A percentile compares a stretch with the other conserved stretches of the same genome.
Evolutionary conservation across 2,113 vertebrate genomes (phyloP).

Genomic region (Heptranchias perlo): DNA sequence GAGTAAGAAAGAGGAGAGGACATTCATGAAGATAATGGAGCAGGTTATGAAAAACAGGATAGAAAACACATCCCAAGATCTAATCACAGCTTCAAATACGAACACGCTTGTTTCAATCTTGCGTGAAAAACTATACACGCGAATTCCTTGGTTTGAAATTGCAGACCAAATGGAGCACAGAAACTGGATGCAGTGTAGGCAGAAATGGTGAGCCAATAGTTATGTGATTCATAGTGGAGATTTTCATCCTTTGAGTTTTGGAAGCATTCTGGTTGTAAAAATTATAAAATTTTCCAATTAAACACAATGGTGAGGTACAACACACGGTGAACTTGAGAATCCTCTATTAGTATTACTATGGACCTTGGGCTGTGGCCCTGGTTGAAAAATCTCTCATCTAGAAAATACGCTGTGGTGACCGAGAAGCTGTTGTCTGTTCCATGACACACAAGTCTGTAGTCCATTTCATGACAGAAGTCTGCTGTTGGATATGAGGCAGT

Average conservation of each 20-base stretch:
- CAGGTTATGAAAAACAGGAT: conserved; percentile 46
- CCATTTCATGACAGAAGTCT: not conserved
- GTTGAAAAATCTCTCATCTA: not conserved
- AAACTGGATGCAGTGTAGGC: conserved; percentile 63
- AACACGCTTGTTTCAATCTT: conserved; percentile 41
- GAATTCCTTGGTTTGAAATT: conserved; percentile 59
- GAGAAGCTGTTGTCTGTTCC: not conserved
- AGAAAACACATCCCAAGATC: not conserved
- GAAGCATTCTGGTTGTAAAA: not conserved
- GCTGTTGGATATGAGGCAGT: not conserved
- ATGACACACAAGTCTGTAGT: not conserved
- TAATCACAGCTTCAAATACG: not conserved
- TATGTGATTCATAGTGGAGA: too few relatives aligned
- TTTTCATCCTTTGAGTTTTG: not conserved
- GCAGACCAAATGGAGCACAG: conserved; percentile 57
- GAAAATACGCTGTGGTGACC: not conserved
- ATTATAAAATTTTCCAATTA: not conserved
- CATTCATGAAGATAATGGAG: conserved; percentile 52
- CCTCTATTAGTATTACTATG: not conserved
- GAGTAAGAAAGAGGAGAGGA: conserved; percentile 53
- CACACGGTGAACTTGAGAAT: not conserved
- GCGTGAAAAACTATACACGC: conserved; percentile 47
- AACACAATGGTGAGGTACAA: not conserved
- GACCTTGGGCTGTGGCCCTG: not conserved
- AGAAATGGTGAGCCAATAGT: conserved; percentile 58